Conservation (phyloP, 2,888 invertebrate species). For the Eupithecia centaureata region DNA sequence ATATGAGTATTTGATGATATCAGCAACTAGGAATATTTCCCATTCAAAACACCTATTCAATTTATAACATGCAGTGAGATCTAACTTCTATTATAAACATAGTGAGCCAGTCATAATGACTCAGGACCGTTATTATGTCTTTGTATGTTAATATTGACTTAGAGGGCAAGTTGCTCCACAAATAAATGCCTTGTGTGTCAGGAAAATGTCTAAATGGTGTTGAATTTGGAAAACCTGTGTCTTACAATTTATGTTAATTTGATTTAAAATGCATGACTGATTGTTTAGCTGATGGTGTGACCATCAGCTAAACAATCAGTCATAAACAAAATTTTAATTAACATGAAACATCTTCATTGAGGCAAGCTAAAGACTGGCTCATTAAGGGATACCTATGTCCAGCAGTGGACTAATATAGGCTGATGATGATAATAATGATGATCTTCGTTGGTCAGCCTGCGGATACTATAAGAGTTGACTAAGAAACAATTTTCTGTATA, state of each 20-base stretch:
- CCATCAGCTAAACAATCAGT: no score
- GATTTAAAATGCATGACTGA: background rate
- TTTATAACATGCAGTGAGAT: background rate
- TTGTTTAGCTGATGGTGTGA: background rate
- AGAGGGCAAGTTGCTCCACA: background rate
- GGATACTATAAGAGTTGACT: background rate
- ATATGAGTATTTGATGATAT: background rate
- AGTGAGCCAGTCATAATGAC: background rate
- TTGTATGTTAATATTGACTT: constrained; percentile 6
- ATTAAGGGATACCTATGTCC: no score
- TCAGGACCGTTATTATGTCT: constrained; percentile 2
- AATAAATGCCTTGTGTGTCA: background rate
- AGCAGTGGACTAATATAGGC: no score
- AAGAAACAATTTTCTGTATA: no score
- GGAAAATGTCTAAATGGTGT: background rate
- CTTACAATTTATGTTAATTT: background rate
- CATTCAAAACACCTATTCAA: background rate
- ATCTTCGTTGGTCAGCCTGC: no score
- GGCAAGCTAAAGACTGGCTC: no score
- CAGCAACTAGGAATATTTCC: background rate
- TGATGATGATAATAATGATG: no score
- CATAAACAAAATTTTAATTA: background rate
- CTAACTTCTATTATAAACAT: background rate
- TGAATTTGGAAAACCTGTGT: background rate
- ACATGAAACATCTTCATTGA: background rate